Percentiles rank a stretch among this genome's conserved stretches.
Evolutionary conservation across 2,113 vertebrate genomes (phyloP).

Genomic region (Phalacrocorax pelagicus): DNA sequence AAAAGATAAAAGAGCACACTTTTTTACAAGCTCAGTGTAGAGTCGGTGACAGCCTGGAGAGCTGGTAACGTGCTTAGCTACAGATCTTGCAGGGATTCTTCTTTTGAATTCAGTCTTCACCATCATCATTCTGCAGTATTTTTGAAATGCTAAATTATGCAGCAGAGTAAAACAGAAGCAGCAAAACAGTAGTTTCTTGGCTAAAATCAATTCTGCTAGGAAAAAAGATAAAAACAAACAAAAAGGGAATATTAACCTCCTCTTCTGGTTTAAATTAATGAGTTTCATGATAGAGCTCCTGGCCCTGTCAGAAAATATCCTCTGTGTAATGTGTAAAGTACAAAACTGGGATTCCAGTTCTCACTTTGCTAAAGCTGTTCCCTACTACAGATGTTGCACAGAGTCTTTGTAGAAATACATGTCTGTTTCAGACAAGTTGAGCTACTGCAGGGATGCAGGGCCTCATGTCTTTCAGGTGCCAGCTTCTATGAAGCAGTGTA

Average conservation of each 20-base stretch:
- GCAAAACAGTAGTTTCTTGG: not conserved
- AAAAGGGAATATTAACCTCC: not conserved
- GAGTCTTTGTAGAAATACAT: not conserved
- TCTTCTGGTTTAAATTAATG: not conserved
- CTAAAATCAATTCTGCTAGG: not conserved
- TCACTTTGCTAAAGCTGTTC: not conserved
- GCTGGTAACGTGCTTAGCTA: not conserved
- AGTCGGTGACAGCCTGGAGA: not conserved
- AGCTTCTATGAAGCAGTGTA: not conserved
- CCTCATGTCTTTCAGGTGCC: not conserved
- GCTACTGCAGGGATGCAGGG: not conserved
- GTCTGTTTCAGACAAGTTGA: not conserved
- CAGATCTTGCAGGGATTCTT: not conserved
- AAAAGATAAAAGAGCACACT: too few relatives aligned
- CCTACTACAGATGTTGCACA: accelerated
- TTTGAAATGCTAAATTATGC: not conserved
- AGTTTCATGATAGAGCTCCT: not conserved
- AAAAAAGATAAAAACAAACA: not conserved
- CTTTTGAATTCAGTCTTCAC: not conserved
- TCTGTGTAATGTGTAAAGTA: not conserved
- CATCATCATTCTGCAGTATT: not conserved
- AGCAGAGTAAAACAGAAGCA: not conserved
- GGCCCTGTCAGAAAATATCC: not conserved
- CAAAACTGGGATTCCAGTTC: not conserved
- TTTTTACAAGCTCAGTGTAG: not conserved